Conservation (phyloP, 2,888 invertebrate genomes). For the Criorhina ranunculi region DNA sequence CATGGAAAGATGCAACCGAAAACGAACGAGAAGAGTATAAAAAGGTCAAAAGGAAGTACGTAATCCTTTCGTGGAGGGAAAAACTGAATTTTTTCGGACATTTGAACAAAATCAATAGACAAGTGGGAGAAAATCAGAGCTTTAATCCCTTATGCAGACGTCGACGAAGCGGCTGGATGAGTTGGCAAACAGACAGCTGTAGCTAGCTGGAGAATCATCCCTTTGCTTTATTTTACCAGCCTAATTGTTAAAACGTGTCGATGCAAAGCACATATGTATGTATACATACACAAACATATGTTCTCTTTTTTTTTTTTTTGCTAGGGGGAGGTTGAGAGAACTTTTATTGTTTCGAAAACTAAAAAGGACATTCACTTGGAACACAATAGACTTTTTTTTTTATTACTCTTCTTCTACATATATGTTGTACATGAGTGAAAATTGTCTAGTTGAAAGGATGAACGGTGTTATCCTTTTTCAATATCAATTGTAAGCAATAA, state of each 20-base stretch:
- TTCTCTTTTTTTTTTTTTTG: neutral
- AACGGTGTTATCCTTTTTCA: slow-evolving; percentile 15
- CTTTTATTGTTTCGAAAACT: slow-evolving; percentile 38
- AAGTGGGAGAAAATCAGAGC: slow-evolving; percentile 8
- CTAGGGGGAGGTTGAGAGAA: slow-evolving; percentile 1
- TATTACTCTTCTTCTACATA: neutral
- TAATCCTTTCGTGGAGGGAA: slow-evolving; percentile 33
- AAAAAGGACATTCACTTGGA: slow-evolving; percentile 39
- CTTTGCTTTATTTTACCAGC: slow-evolving; percentile 3
- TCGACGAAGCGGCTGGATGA: slow-evolving; percentile 6
- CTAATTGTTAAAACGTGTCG: slow-evolving; percentile 51
- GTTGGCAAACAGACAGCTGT: slow-evolving; percentile 23
- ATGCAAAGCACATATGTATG: slow-evolving; percentile 8
- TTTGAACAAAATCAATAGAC: slow-evolving; percentile 51
- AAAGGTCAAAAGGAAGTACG: slow-evolving; percentile 22
- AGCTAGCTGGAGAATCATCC: neutral
- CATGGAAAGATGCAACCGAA: neutral
- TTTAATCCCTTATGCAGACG: slow-evolving; percentile 26
- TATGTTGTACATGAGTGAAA: slow-evolving; percentile 11
- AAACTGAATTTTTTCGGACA: slow-evolving; percentile 43
- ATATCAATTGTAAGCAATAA: slow-evolving; percentile 16
- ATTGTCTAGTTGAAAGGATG: slow-evolving; percentile 24
- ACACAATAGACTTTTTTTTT: slow-evolving; percentile 6
- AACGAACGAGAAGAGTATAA: neutral
- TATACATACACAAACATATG: neutral